A percentile compares a stretch with the other conserved stretches of the same genome.
Evolutionary conservation across 1,140 invertebrate genomes (phyloP).

Genomic region (Zaprionus gabonicus): DNA sequence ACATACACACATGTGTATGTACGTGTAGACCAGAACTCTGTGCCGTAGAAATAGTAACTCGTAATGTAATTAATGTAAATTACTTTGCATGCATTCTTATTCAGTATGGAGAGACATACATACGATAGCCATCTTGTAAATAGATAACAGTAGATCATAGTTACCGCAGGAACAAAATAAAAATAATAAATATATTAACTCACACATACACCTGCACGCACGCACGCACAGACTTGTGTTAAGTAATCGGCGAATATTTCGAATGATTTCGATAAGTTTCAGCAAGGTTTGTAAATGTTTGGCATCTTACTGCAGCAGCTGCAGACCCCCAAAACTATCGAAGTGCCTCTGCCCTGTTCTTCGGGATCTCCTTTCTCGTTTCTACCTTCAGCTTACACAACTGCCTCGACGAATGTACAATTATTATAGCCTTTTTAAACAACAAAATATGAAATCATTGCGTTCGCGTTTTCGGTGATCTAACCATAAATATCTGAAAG

Average conservation of each 20-base stretch:
- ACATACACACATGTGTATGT: too few species aligned
- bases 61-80: conserved; percentile 29
- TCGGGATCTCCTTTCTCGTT: not conserved
- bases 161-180: conserved; percentile 37
- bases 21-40: not conserved
- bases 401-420: conserved; percentile 4
- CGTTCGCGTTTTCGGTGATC: conserved; percentile 17
- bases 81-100: conserved; percentile 38
- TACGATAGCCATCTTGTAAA: conserved; percentile 45
- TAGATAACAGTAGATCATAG: conserved; percentile 48
- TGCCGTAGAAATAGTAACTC: conserved; percentile 8
- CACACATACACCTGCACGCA: not conserved
- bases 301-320: not conserved
- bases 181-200: conserved; percentile 16
- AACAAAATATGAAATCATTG: conserved; percentile 11
- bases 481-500: conserved; percentile 29
- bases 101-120: conserved; percentile 25
- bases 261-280: not conserved
- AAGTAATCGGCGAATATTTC: conserved; percentile 8
- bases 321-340: not conserved
- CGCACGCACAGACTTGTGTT: conserved; percentile 9
- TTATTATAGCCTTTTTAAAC: conserved; percentile 4
- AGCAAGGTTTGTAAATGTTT: not conserved
- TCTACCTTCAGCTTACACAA: not conserved
- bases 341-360: not conserved